Evolutionary conservation across 2,113 vertebrate species (phyloP).

Genomic region (Galeopterus variegatus): DNA sequence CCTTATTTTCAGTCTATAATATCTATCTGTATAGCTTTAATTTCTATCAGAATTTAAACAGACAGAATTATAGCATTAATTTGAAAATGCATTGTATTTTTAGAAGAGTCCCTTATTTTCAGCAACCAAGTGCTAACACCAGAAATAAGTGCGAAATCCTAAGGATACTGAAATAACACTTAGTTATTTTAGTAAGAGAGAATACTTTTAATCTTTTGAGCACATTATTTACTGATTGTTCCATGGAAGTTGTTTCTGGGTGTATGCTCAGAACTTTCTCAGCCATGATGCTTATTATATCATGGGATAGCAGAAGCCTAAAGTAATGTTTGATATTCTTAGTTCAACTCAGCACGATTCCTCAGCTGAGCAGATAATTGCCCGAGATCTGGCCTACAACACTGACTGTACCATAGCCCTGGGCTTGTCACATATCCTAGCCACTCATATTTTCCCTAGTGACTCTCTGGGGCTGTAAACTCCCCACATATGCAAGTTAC

Average conservation of each 20-base stretch:
- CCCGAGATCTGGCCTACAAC: not conserved
- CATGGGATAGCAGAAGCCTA: slow-evolving; percentile 52
- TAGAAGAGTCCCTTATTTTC: slow-evolving; percentile 60
- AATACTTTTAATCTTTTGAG: slow-evolving; percentile 61
- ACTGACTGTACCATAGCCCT: slow-evolving; percentile 39
- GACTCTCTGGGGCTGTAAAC: not conserved
- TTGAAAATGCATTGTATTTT: slow-evolving; percentile 57
- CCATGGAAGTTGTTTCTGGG: slow-evolving; percentile 26
- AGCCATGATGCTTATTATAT: slow-evolving; percentile 60
- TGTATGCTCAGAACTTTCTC: slow-evolving; percentile 56
- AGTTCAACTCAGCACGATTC: slow-evolving; percentile 46
- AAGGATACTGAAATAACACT: slow-evolving; percentile 55
- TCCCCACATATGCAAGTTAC: not conserved
- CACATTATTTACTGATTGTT: slow-evolving; percentile 52
- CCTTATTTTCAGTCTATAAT: slow-evolving; percentile 45
- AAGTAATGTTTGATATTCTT: slow-evolving; percentile 68
- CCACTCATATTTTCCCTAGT: slow-evolving; percentile 36
- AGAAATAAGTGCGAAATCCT: slow-evolving; percentile 54
- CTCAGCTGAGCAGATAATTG: slow-evolving; percentile 49
- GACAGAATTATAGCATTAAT: slow-evolving; percentile 3
- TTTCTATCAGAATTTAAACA: slow-evolving; percentile 39
- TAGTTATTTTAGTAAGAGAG: not conserved
- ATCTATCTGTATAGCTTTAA: not conserved
- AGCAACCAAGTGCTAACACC: not conserved
- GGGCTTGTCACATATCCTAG: not conserved